Percentiles rank a stretch among this genome's conserved stretches.
Conservation (phyloP, 2,797 vertebrate genomes). For the Orestias chungarensis region DNA sequence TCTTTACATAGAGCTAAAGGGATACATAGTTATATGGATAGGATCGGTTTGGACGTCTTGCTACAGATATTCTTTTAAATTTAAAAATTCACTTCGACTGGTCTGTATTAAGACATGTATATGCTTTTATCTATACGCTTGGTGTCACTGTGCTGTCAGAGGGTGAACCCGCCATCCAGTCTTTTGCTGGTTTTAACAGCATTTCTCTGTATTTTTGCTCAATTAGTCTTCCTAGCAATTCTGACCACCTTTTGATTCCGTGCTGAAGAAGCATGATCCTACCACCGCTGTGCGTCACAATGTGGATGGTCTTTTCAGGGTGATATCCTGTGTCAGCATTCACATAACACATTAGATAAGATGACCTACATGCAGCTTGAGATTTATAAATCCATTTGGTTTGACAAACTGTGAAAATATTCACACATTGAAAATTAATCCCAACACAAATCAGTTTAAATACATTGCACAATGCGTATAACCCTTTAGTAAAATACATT, state of each 20-base stretch:
- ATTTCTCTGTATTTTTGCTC: not conserved
- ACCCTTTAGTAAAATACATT: slow-evolving; percentile 3
- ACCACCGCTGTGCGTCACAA: not conserved
- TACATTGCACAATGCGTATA: not conserved
- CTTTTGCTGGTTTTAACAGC: not conserved
- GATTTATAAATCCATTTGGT: not conserved
- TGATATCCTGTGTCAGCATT: not conserved
- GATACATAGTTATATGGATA: too few relatives aligned
- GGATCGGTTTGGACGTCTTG: not conserved
- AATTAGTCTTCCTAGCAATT: not conserved
- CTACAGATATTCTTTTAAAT: not conserved
- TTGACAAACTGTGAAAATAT: not conserved
- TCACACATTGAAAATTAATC: too few relatives aligned
- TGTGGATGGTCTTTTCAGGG: not conserved
- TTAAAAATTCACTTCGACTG: not conserved
- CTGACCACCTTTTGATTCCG: not conserved
- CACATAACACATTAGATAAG: not conserved
- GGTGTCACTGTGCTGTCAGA: not conserved
- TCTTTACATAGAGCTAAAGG: not conserved
- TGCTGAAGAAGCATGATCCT: not conserved
- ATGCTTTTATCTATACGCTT: not conserved
- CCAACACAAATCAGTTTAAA: slow-evolving; percentile 1
- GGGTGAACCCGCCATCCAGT: not conserved
- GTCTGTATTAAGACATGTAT: too few relatives aligned
- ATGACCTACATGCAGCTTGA: too few relatives aligned